Conservation (phyloP, 2,888 invertebrate genomes). For the Drosophila suboccidentalis region DNA sequence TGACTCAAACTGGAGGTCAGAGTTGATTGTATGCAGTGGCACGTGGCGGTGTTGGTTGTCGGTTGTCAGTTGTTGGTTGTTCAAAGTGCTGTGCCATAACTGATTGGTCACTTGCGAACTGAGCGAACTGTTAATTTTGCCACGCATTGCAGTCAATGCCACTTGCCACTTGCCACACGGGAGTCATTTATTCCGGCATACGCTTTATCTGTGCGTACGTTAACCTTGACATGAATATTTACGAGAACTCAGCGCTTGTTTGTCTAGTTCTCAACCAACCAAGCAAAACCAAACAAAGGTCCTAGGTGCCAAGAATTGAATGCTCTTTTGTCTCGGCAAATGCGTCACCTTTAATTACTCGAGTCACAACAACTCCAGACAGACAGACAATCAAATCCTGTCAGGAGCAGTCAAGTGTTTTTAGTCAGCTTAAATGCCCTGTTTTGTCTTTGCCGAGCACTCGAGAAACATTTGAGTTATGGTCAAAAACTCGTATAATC, state of each 20-base stretch:
- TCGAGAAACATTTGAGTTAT: constrained; percentile 41
- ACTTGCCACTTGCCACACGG: constrained; percentile 20
- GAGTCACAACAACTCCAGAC: constrained; percentile 24
- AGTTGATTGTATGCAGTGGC: constrained; percentile 75
- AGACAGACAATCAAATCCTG: constrained; percentile 31
- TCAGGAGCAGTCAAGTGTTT: constrained; percentile 59
- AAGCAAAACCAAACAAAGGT: constrained; percentile 25
- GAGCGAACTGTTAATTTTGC: constrained; percentile 49
- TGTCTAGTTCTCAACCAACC: constrained; percentile 15
- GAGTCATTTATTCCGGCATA: constrained; percentile 37
- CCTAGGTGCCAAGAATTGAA: constrained; percentile 23
- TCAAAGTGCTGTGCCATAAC: constrained; percentile 55
- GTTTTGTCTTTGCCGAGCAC: constrained; percentile 42
- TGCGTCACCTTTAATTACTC: constrained; percentile 51
- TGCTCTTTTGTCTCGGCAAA: constrained; percentile 30
- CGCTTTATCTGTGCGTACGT: constrained; percentile 50
- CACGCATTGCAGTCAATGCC: constrained; percentile 29
- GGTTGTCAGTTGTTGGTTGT: constrained; percentile 11
- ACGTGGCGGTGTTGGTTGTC: constrained; percentile 36
- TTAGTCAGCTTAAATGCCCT: constrained; percentile 31
- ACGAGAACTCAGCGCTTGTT: constrained; percentile 9
- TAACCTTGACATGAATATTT: constrained; percentile 77
- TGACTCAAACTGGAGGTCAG: constrained; percentile 55
- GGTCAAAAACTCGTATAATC: constrained; percentile 28
- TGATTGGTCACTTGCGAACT: constrained; percentile 63